Percentiles rank a stretch among this genome's conserved stretches.
These are phyloP conservation scores for Cybosia mesomella DNA, from an alignment of 2,888 invertebrate genomes.

Conservation along the genomic window DNA sequence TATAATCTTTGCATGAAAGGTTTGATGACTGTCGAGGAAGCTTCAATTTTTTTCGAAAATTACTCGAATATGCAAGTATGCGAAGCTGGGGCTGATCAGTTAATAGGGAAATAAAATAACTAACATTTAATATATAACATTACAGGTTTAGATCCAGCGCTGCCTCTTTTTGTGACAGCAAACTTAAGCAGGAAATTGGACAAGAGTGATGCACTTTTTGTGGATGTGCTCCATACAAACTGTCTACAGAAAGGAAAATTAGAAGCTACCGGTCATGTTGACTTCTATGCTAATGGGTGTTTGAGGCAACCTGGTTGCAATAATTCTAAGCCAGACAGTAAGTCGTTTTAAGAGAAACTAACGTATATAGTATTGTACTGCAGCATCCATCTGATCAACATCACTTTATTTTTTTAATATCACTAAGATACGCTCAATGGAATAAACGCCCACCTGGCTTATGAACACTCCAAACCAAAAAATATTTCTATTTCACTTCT, in stretches of 20 bases:
- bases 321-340: constrained; percentile 60
- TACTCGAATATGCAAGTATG: no score
- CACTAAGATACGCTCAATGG: no score
- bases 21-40: no score
- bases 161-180: constrained; percentile 87
- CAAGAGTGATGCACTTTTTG: constrained; percentile 86
- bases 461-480: no score
- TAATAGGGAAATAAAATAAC: no score
- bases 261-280: constrained; percentile 82
- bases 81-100: no score
- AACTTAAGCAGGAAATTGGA: constrained; percentile 82
- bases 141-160: constrained; percentile 89
- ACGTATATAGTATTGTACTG: background rate
- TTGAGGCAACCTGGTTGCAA: constrained; percentile 87
- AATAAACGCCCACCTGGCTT: no score
- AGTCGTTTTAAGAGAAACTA: constrained; percentile 26
- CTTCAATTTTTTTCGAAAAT: no score
- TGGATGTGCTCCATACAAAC: constrained; percentile 89
- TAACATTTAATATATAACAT: no score
- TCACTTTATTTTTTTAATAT: no score
- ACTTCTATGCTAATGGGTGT: constrained; percentile 88
- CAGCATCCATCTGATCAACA: background rate
- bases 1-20: no score
- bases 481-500: no score
- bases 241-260: constrained; percentile 85